Conservation (phyloP, 2,797 vertebrate species). For the Alfaro cultratus region DNA sequence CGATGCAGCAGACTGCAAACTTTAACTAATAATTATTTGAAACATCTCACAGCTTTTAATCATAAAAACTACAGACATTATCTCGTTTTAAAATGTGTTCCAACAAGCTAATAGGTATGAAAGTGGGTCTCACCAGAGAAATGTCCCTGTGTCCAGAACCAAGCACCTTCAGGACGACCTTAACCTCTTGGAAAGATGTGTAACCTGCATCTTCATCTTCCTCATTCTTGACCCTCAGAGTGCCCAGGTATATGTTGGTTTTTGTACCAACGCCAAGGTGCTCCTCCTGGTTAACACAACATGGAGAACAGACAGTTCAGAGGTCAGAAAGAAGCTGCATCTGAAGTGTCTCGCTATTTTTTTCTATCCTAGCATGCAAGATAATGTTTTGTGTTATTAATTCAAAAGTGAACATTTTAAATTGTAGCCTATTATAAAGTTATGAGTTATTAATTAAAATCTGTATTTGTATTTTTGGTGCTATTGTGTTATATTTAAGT, state of each 20-base stretch:
- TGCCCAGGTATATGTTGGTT: conserved; percentile 93
- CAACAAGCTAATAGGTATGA: neutral
- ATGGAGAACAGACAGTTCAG: neutral
- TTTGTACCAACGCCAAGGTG: conserved; percentile 92
- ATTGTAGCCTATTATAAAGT: neutral
- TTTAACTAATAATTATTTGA: neutral
- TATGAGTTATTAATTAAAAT: neutral
- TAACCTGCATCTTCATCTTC: conserved; percentile 83
- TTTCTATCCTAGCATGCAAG: neutral
- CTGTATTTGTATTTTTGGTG: neutral
- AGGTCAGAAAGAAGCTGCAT: neutral
- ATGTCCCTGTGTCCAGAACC: conserved; percentile 96
- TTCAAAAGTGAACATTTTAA: neutral
- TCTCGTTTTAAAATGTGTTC: neutral
- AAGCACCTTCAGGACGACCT: conserved; percentile 96
- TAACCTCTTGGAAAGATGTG: conserved; percentile 84
- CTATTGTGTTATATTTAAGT: neutral
- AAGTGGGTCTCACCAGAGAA: conserved; percentile 87
- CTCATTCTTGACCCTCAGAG: conserved; percentile 88
- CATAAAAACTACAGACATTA: neutral
- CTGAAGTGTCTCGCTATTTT: neutral
- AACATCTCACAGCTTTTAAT: neutral
- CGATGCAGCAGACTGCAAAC: neutral
- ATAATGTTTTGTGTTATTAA: neutral
- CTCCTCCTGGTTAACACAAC: conserved; percentile 81